A percentile compares a stretch with the other conserved stretches of the same genome.
These are phyloP conservation scores for Siniperca scherzeri DNA, from an alignment of 2,797 vertebrate species.

Conservation along the genomic window DNA sequence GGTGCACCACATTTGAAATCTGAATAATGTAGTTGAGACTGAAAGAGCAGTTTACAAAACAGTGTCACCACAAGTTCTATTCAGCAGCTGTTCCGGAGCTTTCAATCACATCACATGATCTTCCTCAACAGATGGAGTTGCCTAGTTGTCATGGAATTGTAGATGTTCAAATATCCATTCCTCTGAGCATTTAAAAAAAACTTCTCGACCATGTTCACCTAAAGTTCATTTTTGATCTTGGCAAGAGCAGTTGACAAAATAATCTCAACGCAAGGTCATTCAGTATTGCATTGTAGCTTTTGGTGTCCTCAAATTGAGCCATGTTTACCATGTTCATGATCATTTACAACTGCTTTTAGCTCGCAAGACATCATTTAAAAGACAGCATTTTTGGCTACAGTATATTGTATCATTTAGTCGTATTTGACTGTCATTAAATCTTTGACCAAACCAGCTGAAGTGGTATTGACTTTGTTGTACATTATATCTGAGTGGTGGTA, in stretches of 20 bases:
- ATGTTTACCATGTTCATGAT: background rate
- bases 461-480: conserved; percentile 28
- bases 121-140: background rate
- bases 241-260: background rate
- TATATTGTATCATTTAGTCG: background rate
- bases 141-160: background rate
- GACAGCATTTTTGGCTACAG: background rate
- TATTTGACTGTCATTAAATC: conserved; percentile 15
- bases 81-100: background rate
- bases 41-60: too few species aligned
- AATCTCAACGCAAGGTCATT: background rate
- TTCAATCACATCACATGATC: too few species aligned
- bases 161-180: background rate
- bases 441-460: conserved; percentile 21
- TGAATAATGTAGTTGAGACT: too few species aligned
- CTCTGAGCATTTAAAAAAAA: background rate
- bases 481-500: conserved; percentile 35
- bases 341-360: background rate
- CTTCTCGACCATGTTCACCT: background rate
- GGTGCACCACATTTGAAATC: too few species aligned
- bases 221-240: background rate
- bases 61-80: background rate
- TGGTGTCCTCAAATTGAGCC: background rate
- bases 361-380: background rate
- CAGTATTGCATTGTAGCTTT: background rate